Conservation (phyloP, 2,113 vertebrate species). For the Bos javanicus region DNA sequence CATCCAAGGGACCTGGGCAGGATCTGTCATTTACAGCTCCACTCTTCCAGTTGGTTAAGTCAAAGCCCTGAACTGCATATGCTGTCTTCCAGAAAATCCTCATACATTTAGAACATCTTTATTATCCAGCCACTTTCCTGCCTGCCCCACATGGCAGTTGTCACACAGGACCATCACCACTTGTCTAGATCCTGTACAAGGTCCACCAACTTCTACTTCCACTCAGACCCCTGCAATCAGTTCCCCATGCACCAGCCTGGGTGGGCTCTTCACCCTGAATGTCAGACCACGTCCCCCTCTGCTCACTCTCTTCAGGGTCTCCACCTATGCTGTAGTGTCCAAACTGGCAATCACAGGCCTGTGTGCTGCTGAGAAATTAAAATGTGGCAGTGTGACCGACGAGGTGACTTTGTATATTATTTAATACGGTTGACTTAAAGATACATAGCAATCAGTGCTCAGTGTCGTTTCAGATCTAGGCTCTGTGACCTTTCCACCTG, state of each 20-base stretch:
- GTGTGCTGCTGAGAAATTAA: background rate
- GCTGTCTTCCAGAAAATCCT: background rate
- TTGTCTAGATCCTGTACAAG: background rate
- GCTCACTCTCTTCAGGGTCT: background rate
- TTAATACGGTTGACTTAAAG: background rate
- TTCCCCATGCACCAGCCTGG: no score
- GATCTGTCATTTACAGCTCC: background rate
- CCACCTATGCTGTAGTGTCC: background rate
- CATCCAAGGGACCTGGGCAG: background rate
- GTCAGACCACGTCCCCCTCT: background rate
- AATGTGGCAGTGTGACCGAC: background rate
- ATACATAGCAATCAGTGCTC: no score
- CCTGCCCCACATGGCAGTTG: background rate
- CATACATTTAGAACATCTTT: background rate
- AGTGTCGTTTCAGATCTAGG: no score
- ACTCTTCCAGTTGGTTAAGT: background rate
- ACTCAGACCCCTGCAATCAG: background rate
- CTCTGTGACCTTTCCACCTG: background rate
- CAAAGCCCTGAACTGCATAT: background rate
- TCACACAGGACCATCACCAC: background rate
- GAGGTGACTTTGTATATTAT: background rate
- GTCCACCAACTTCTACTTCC: background rate
- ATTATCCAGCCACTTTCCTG: background rate
- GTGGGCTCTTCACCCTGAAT: background rate
- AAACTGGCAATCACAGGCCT: background rate